Base-by-base conservation (phyloP, 2,113 vertebrate species). In the Boulengeromyrus knoepffleri region DNA sequence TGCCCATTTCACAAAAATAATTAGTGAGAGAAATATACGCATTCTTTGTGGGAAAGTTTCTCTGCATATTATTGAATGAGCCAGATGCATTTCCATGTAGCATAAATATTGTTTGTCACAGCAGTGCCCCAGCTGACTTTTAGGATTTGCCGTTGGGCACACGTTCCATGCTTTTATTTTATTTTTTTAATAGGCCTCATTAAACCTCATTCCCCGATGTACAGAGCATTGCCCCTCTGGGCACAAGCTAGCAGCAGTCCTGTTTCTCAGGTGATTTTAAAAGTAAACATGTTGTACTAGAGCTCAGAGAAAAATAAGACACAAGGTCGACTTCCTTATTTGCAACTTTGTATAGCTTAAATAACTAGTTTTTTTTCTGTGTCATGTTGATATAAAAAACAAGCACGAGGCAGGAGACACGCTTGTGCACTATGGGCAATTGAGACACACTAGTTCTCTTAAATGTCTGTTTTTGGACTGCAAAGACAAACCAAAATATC, bases 231-330 rank as follows among this genome's bases (percentile, higher is more conserved):
- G 50, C 12, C 50, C 27, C 85, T 53, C 31, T 53, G 47, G 49
- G 85, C 17, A 87, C 27, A 56, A 15, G 27, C 83, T 85, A 24
- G 21, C 46, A 53, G 46, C 46, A 27, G 27, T 87, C 27, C 9
- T 87, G 85, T 56, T 52, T 87, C 50, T 53, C 47, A 87, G 49
- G 46, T 87, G 85, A 50, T 87, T 87, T 87, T 87, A 56, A 87
- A 87, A 53, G 85, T 50, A 53, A 85, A 36, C 49, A 53, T 53
- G 85, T 87, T 87, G 47, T 87, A 31, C 50, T 86, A 27, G 47
- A 80, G n/a, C 74, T 7, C 36, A 80, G n/a, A 85, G 83, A 85
- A 85, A 85, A 85, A 85, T 47, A 85, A 87, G 27, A 87, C 50
- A 39, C 49, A 53, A 87, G 49, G 24, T 36, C 7, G 31, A 36